Conservation (phyloP, 2,888 invertebrate species). For the Ormyrus rosae region DNA sequence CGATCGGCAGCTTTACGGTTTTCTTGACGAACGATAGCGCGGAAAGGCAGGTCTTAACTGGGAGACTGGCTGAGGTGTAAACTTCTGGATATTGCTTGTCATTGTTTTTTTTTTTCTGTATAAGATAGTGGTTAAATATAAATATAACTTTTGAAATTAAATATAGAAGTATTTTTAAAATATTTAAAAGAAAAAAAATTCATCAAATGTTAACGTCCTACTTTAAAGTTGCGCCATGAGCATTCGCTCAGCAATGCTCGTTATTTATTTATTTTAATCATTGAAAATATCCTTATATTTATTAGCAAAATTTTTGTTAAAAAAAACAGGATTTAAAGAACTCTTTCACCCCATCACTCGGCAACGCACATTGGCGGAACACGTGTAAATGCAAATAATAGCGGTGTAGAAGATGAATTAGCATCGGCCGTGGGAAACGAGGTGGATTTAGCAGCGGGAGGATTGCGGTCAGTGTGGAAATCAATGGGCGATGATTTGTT, state of each 20-base stretch:
- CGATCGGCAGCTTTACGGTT: background rate
- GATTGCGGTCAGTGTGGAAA: slow-evolving; percentile 33
- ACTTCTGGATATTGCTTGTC: background rate
- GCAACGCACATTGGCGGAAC: background rate
- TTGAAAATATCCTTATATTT: background rate
- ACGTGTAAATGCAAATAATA: slow-evolving; percentile 15
- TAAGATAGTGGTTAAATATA: background rate
- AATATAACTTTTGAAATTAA: too few species aligned
- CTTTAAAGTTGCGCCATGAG: too few species aligned
- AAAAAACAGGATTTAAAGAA: background rate
- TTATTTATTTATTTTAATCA: background rate
- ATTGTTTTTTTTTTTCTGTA: background rate
- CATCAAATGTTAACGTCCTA: too few species aligned
- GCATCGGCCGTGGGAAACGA: background rate
- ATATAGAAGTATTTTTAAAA: too few species aligned
- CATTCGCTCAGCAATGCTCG: background rate
- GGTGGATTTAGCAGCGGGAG: slow-evolving; percentile 15
- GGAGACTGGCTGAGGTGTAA: too few species aligned
- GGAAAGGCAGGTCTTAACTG: too few species aligned
- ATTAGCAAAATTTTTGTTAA: background rate
- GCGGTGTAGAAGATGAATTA: slow-evolving; percentile 12
- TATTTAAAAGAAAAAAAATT: too few species aligned
- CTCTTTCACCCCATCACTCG: background rate
- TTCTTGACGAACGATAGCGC: too few species aligned
- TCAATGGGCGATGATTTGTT: slow-evolving; percentile 34